Conservation (phyloP, 2,113 vertebrate species). For the Naja naja region DNA sequence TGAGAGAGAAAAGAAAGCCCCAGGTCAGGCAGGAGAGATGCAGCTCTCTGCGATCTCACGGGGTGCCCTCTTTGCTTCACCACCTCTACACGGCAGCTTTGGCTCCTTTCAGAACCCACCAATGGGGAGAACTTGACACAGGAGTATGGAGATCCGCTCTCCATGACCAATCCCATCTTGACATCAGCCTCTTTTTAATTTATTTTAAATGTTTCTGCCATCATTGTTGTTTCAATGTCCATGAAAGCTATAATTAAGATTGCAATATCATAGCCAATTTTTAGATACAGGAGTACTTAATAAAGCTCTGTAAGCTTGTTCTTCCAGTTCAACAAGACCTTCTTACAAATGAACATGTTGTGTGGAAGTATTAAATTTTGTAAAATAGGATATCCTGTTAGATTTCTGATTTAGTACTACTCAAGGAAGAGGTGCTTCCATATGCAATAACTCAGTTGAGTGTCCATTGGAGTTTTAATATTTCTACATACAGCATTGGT, state of each 20-base stretch:
- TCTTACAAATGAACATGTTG: not conserved
- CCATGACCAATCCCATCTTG: no score
- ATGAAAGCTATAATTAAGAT: not conserved
- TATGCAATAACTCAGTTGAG: not conserved
- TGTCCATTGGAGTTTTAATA: not conserved
- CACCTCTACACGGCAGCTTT: no score
- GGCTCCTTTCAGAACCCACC: no score
- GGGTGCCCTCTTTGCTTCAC: no score
- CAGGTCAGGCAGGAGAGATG: no score
- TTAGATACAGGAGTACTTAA: not conserved
- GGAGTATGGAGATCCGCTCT: no score
- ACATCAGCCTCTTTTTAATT: no score
- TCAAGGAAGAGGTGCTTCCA: not conserved
- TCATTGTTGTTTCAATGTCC: not conserved
- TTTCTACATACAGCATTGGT: not conserved
- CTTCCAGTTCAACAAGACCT: not conserved
- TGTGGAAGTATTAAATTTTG: not conserved
- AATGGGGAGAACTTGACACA: no score
- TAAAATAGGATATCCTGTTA: not conserved
- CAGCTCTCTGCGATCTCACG: no score
- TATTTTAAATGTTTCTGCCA: not conserved
- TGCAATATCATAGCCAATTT: not conserved
- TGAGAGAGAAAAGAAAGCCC: no score
- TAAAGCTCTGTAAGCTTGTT: not conserved
- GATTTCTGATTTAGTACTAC: not conserved